A percentile compares a stretch with the other conserved stretches of the same genome.
These are phyloP conservation scores for Leptinotarsa tumamoca DNA, from an alignment of 2,888 invertebrate genomes.

Conservation along the genomic window DNA sequence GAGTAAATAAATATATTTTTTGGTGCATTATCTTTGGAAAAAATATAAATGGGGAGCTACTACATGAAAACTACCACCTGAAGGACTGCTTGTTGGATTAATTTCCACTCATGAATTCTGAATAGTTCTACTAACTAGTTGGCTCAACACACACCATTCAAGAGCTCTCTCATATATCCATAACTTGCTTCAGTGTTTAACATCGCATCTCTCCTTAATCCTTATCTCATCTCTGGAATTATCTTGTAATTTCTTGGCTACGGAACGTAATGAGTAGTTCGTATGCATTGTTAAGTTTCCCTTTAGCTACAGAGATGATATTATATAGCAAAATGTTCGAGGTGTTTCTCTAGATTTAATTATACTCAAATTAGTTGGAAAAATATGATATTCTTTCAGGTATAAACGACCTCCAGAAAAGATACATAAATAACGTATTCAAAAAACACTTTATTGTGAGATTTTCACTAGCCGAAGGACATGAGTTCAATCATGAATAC, in stretches of 20 bases:
- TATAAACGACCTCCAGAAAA: no score
- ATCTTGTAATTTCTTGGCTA: constrained; percentile 28
- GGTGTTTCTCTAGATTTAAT: not conserved
- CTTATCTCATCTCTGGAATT: constrained; percentile 26
- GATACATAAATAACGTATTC: no score
- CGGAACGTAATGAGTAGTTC: constrained; percentile 32
- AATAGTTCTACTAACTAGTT: not conserved
- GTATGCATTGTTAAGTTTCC: constrained; percentile 26
- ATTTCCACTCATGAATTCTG: not conserved
- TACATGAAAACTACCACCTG: not conserved
- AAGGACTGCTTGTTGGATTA: not conserved
- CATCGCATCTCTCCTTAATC: constrained; percentile 16
- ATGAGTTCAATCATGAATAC: no score
- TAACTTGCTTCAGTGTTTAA: not conserved
- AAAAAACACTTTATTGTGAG: no score
- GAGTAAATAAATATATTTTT: no score
- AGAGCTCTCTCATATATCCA: constrained; percentile 4
- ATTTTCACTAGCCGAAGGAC: no score
- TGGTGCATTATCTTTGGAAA: no score
- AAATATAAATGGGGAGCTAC: not conserved
- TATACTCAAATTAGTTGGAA: no score
- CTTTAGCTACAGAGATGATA: not conserved
- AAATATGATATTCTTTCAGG: no score
- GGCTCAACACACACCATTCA: constrained; percentile 3
- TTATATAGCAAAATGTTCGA: not conserved